Evolutionary conservation across 2,113 vertebrate genomes (phyloP), one percentile per base, ranked within the genome.

Genomic region (Muntiacus muntjak): DNA sequence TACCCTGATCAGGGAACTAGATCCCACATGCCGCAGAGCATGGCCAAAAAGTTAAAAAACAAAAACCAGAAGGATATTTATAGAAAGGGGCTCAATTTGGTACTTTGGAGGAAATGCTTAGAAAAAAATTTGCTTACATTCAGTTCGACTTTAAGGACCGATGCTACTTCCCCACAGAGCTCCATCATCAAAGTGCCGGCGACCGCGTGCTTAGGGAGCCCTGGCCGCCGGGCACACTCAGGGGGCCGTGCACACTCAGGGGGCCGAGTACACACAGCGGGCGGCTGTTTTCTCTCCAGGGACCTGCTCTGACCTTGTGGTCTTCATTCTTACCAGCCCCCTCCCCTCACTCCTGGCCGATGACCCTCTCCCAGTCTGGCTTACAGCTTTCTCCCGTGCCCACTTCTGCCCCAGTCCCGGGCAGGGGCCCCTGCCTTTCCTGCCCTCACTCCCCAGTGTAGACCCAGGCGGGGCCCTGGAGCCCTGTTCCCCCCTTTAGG

Each of bases 41-140:
- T 76, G 71, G 40, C 71, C 71, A 76, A 26, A 76, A 43, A 13
- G 36, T 76, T 76, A 26, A 26, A 74, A 40, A 26, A 23, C 23
- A 76, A 43, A 76, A 76, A 7, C 3, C 40, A 71, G 57, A 60
- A 90, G 43, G 11, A 12, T 8, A 13, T 26, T 76, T 25, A 43
- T 43, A n/a, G 40, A 47, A 30, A 55, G 21, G 30, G 33, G 2
- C 78, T 47, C 9, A 45, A 54, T 25, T 33, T 25, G 15, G 5
- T 30, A 11, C 87, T 93, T 93, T 71, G 14, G 54, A 97, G 87
- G 89, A 90, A 78, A 71, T 62, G 62, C 26, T 94, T 74, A 81
- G 82, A 67, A 87, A 92, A 57, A 23, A 33, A 36, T 58, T 92
- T 85, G 78, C 67, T 91, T 47, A 50, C 55, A 83, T 33, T 83